Evolutionary conservation across 2,888 invertebrate genomes (phyloP), one percentile per base, ranked within the genome.

Genomic region (Exephanes ischioxanthus): DNA sequence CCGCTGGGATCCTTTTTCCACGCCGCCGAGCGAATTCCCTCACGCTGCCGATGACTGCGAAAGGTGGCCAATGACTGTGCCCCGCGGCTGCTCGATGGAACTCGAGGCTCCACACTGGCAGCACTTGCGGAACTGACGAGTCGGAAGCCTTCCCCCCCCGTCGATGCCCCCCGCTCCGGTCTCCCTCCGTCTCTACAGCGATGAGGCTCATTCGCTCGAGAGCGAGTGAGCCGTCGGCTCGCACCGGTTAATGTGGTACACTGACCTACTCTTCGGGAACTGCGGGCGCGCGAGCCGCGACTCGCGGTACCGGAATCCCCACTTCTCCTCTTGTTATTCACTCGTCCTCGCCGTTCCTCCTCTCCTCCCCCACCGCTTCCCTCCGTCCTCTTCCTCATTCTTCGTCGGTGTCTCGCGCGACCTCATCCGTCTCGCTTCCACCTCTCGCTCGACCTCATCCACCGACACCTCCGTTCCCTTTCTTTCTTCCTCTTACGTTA

Each of bases 201-300:
- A 86, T 83, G 66, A 45, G 41, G 61, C 61, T 61, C 61, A 33
- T 70, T 78, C 70, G 78, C 71, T 45, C 70, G 80, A 51, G 78
- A 55, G 78, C n/a, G 68, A 81, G 78, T 3, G 68, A 81, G 81
- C 68, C 41, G 48, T 41, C 67, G 73, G 80, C 72, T 83, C 89
- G 90, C 91, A 91, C 90, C 92, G 91, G 91, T 91, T 92, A 91
- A 93, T 92, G 93, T 94, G 93, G 94, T 94, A 94, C 93, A 94
- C 93, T 94, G 94, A 94, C 94, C 94, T 94, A 94, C 94, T 94
- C 93, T 93, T 89, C 85, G 89, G 90, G 87, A 87, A 88, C 88
- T 77, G 76, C 83, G 72, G 83, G 80, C 83, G 81, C 70, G 71
- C 83, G 51, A 72, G 84, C 88, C 86, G 76, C 89, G 89, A 89